Evolutionary conservation across 2,797 vertebrate genomes (phyloP), one percentile per base, ranked within the genome.

Genomic region (Glyptemys insculpta): DNA sequence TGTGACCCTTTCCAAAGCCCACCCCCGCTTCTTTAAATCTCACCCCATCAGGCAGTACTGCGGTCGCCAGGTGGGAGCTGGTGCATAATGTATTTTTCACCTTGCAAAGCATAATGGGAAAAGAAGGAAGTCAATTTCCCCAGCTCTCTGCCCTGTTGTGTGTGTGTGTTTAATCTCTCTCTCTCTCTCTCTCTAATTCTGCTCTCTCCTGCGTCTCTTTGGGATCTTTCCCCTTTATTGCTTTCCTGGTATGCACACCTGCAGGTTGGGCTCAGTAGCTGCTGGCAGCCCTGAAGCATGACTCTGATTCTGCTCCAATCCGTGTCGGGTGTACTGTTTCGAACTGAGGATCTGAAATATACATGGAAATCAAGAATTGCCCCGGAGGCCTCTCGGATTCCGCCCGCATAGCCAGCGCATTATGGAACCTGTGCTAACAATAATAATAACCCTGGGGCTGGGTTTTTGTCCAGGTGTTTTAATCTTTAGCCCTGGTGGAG

Each of bases 101-200:
- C 96, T 83, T 84, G 79, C 92, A 96, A 88, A 91, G 86, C 92
- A 79, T 87, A 91, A 80, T 89, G 68, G 65, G 95, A 90, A 97
- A 94, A 96, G 19, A 94, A 96, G 95, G 19, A 78, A 94, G 88
- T 84, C 82, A 50, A 93, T 94, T 88, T 89, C 92, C 91, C 90
- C 90, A 94, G 93, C 79, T 90, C 23, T 54, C 52, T 74, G 44
- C 82, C 79, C 6, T 5, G 31, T 54, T 81, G 59, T 12, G 41
- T n/a, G 41, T n/a, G 83, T 44, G 31, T 15, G 81, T 86, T 92
- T 93, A 90, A 90, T 89, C 59, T 83, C 79, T 90, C 84, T 87
- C 47, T 68, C 72, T 41, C 41, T 50, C 57, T 80, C 78, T 59
- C 86, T 90, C 81, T 90, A 87, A 83, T 92, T 92, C 87, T 83